Evolutionary conservation across 2,113 vertebrate species (phyloP), one percentile per base, ranked within the genome.

Genomic region (Nothocercus julius): DNA sequence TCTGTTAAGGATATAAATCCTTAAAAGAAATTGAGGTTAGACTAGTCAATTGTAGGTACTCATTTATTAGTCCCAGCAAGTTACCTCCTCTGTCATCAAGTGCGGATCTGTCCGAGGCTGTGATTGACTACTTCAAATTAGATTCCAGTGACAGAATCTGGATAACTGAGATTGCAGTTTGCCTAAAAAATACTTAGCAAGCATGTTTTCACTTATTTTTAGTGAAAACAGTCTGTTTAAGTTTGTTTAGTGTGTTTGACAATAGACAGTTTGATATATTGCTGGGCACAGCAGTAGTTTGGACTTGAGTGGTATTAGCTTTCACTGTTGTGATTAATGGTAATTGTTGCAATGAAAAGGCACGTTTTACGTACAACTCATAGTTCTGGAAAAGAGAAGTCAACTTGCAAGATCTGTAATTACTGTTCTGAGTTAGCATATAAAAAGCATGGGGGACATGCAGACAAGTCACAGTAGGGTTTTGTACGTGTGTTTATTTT

Each of bases 251-350:
- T 96, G 85, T 98, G 97, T 98, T 98, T 98, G 98, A 98, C 98
- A 98, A 98, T 98, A 98, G 98, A 98, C 98, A 98, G 97, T 98
- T 98, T 98, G 98, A 98, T 98, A 97, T 98, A 98, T 98, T 98
- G 97, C 98, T 93, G 97, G 97, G 97, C 98, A 98, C 98, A 98
- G 98, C 97, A 27, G 98, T 98, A 98, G 98, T 97, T 98, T 98
- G 98, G 98, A 97, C 97, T 98, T 97, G 98, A 98, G 97, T 98
- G 95, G 98, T 98, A 98, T 98, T 98, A 98, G 97, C 97, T 98
- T 97, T 98, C 97, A 88, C 93, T 98, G 97, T 97, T 98, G 98
- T 98, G 98, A 98, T 98, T 98, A 98, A 98, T 98, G 98, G 98
- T 98, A 98, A 98, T 98, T 98, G 98, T 98, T 98, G 98, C 95